Evolutionary conservation across 2,113 vertebrate genomes (phyloP).

Genomic region (Tringa solitaria): DNA sequence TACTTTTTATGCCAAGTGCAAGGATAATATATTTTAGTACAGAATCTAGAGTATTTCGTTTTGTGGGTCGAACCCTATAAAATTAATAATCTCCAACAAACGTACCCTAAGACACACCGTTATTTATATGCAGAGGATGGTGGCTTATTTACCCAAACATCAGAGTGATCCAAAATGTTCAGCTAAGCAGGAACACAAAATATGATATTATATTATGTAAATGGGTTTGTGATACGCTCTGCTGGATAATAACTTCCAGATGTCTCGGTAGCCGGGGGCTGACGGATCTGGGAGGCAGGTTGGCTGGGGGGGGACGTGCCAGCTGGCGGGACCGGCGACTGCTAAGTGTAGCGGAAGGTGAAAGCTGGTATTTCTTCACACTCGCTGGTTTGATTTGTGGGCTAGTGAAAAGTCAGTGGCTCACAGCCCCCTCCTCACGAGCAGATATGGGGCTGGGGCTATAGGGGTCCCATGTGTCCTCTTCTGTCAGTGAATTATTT

Average conservation of each 20-base stretch:
- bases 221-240: constrained; percentile 70
- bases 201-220: constrained; percentile 77
- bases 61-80: not conserved
- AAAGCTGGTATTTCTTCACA: constrained; percentile 75
- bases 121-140: not conserved
- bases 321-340: constrained; percentile 71
- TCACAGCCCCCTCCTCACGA: not conserved
- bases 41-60: not conserved
- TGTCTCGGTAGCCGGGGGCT: constrained; percentile 76
- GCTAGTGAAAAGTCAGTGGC: not conserved
- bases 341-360: constrained; percentile 60
- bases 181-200: constrained; percentile 68
- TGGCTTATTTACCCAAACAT: constrained; percentile 25
- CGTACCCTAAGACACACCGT: not conserved
- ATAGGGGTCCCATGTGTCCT: not conserved
- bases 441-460: not conserved
- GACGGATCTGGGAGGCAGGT: constrained; percentile 75
- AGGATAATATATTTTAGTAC: not conserved
- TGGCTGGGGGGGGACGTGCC: constrained; percentile 68
- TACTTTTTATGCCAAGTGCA: not conserved
- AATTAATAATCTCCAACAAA: not conserved
- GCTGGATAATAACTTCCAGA: constrained; percentile 82
- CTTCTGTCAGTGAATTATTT: not conserved
- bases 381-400: constrained; percentile 68
- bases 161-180: constrained; percentile 45